Evolutionary conservation across 2,113 vertebrate genomes (phyloP).

Genomic region (Mobula hypostoma): DNA sequence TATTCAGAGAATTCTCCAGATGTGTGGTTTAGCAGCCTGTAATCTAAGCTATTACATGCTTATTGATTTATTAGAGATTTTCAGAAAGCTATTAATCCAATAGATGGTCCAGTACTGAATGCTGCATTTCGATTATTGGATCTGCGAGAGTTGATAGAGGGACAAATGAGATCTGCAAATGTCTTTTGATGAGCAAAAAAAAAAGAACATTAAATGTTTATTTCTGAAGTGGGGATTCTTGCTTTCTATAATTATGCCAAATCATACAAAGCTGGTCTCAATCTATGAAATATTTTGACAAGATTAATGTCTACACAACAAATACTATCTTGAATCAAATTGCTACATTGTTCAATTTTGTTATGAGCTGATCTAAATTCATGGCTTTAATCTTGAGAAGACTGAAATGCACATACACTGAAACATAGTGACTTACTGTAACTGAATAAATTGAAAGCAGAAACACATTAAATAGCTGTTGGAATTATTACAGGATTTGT

Average conservation of each 20-base stretch:
- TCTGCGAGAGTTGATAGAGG: neutral
- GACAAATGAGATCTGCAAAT: constrained; percentile 23
- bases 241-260: neutral
- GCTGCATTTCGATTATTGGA: neutral
- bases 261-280: neutral
- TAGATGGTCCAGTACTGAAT: neutral
- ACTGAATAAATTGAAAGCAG: neutral
- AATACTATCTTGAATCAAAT: neutral
- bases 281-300: neutral
- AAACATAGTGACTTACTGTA: neutral
- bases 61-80: constrained; percentile 11
- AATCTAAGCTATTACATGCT: constrained; percentile 23
- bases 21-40: neutral
- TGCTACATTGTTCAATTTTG: neutral
- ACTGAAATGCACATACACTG: neutral
- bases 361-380: neutral
- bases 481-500: too few species aligned
- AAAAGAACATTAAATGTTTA: neutral
- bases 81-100: neutral
- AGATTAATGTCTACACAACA: neutral
- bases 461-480: neutral
- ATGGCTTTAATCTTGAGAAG: neutral
- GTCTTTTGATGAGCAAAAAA: neutral
- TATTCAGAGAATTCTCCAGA: neutral
- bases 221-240: neutral